Base-by-base conservation (phyloP, 2,113 vertebrate genomes). In the Pao palembangensis region DNA sequence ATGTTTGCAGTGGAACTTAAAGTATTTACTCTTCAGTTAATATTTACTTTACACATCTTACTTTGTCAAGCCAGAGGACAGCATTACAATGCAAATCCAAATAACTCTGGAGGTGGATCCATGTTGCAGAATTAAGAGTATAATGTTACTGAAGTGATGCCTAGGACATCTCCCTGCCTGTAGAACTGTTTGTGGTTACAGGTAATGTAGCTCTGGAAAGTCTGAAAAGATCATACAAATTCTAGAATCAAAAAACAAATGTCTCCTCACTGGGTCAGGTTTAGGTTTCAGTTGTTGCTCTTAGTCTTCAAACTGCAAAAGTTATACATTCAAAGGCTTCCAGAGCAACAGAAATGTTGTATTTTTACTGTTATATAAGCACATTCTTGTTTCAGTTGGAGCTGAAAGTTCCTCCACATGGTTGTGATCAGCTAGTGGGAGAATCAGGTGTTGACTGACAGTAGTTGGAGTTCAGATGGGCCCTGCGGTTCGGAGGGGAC, bases 381-480 rank as follows among this genome's bases (percentile, higher is more conserved):
- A 68, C 71, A 80, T 75, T 83, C 67, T 28, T 55, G 38, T 15
- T 38, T 60, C 25, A 48, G 55, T 42, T 70, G 53, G 71, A 67
- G 49, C 10, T 73, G 64, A 67, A 48, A 42, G 41, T 21, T 55
- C 51, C 18, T 54, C 34, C 75, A 64, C 58, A 46, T 72, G 60
- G 73, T 76, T 72, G 58, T 16, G 7, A 72, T 76, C 79, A 77
- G 70, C 78, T 76, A 70, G 7, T 58, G 2, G 0, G 47, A 42
- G 20, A 46, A 5, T 5, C 16, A 54, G 68, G 54, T 63, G 42
- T 13, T 73, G 73, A 75, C 34, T 77, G 73, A 81, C 68, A 46
- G 69, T 8, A 51, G 56, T n/a, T 1, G 25, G 0, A 23, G 51
- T 28, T 7, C 10, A 20, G 38, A 47, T 16, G 14, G 25, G 3